Percentiles rank a stretch among this genome's conserved stretches.
Evolutionary conservation across 1,140 invertebrate genomes (phyloP).

Genomic region (Drosophila yakuba): DNA sequence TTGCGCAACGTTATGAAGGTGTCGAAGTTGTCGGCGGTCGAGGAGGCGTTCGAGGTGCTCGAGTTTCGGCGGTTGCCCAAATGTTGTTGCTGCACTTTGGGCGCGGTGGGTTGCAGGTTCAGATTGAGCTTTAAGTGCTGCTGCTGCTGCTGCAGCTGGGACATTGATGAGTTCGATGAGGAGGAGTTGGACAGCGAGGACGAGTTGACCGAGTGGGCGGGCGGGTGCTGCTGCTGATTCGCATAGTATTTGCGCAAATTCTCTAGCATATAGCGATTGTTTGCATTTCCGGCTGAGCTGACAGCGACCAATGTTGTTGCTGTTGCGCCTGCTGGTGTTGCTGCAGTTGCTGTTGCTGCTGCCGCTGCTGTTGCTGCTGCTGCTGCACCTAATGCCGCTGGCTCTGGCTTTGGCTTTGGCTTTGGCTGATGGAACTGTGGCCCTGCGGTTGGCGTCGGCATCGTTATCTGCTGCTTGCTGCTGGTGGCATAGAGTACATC

Average conservation of each 20-base stretch:
- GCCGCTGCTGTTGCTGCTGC: constrained; percentile 16
- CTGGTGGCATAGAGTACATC: constrained; percentile 72
- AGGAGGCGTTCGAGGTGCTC: constrained; percentile 79
- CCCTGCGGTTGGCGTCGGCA: constrained; percentile 29
- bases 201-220: constrained; percentile 76
- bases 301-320: constrained; percentile 19
- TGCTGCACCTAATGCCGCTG: constrained; percentile 22
- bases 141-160: constrained; percentile 66
- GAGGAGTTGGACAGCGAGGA: constrained; percentile 81
- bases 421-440: constrained; percentile 40
- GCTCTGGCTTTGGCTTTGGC: constrained; percentile 12
- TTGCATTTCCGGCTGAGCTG: constrained; percentile 49
- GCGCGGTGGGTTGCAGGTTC: constrained; percentile 40
- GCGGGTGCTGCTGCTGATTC: constrained; percentile 77
- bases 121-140: constrained; percentile 52
- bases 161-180: constrained; percentile 80
- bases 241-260: constrained; percentile 81
- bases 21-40: constrained; percentile 80
- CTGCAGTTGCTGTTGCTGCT: constrained; percentile 13
- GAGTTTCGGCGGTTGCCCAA: constrained; percentile 71
- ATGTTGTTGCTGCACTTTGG: constrained; percentile 53
- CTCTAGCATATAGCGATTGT: constrained; percentile 78
- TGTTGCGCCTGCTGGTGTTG: constrained; percentile 18
- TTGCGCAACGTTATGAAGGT: constrained; percentile 75
- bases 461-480: constrained; percentile 59